Percentiles rank a stretch among this genome's conserved stretches.
phyloP scores from a whole-genome alignment of 1,140 invertebrate species.

The Lucilia sericata region DNA sequence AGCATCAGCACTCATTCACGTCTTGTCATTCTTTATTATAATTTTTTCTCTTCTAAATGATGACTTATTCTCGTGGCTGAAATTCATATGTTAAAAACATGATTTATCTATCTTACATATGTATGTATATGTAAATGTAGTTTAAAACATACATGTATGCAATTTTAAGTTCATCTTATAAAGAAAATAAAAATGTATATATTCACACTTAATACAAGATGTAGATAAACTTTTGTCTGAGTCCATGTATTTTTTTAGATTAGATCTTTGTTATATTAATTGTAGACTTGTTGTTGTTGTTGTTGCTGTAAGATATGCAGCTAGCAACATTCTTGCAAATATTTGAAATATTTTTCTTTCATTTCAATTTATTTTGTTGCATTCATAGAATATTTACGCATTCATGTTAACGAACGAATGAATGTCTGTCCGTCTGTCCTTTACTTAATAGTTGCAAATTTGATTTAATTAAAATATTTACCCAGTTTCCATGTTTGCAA shows the following conservation, averaged over 20 bases:
- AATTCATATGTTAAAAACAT: not conserved
- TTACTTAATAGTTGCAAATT: slow-evolving; percentile 23
- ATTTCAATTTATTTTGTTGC: slow-evolving; percentile 21
- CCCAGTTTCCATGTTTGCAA: slow-evolving; percentile 8
- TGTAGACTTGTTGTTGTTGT: slow-evolving; percentile 1
- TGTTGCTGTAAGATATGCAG: not conserved
- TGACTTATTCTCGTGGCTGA: not conserved
- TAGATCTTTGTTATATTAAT: slow-evolving; percentile 16
- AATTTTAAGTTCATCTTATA: slow-evolving; percentile 16
- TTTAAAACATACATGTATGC: not conserved
- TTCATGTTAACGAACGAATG: not conserved
- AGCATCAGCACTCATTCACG: slow-evolving; percentile 17
- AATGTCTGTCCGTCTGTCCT: not conserved
- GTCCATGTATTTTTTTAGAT: not conserved
- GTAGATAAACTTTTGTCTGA: slow-evolving; percentile 15
- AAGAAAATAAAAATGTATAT: not conserved
- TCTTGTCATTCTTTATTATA: slow-evolving; percentile 16
- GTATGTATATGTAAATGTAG: too few relatives aligned
- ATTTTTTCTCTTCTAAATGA: not conserved
- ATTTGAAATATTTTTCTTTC: slow-evolving; percentile 10
- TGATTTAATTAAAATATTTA: slow-evolving; percentile 44
- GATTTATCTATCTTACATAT: not conserved
- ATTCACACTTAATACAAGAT: slow-evolving; percentile 7
- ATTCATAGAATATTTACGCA: slow-evolving; percentile 20
- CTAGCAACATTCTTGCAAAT: not conserved